Evolutionary conservation across 2,797 vertebrate species (phyloP).

Genomic region (Takifugu rubripes): DNA sequence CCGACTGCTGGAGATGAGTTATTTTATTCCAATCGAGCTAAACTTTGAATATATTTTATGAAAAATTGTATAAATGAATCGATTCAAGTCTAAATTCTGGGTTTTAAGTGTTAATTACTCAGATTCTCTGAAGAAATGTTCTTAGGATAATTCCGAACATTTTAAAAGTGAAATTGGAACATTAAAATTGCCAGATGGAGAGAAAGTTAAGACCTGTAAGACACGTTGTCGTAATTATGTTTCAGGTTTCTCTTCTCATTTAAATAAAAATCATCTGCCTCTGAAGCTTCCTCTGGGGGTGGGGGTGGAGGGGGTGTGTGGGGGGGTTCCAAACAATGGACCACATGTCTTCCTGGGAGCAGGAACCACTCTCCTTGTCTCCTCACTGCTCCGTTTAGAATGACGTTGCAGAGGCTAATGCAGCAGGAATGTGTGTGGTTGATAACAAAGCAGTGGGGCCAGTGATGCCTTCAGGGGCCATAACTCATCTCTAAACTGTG

Average conservation of each 20-base stretch:
- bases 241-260: neutral
- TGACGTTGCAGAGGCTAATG: constrained; percentile 20
- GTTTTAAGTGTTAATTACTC: no score
- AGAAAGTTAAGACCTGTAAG: no score
- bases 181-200: no score
- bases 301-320: neutral
- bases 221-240: neutral
- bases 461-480: constrained; percentile 52
- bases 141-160: no score
- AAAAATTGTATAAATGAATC: no score
- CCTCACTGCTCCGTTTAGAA: constrained; percentile 46
- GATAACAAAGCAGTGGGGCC: constrained; percentile 63
- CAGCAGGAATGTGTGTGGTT: constrained; percentile 36
- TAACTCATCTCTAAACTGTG: constrained; percentile 54
- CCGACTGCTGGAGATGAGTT: no score
- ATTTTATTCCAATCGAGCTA: no score
- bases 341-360: constrained; percentile 23
- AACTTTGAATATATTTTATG: no score
- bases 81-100: no score
- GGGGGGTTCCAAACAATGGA: constrained; percentile 14
- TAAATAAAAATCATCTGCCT: constrained; percentile 27
- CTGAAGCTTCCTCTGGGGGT: constrained; percentile 27
- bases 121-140: no score
- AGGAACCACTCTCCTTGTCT: constrained; percentile 28
- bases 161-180: no score